These are phyloP conservation scores for Drosophila repletoides DNA, from an alignment of 1,140 invertebrate genomes.

Conservation along the genomic window DNA sequence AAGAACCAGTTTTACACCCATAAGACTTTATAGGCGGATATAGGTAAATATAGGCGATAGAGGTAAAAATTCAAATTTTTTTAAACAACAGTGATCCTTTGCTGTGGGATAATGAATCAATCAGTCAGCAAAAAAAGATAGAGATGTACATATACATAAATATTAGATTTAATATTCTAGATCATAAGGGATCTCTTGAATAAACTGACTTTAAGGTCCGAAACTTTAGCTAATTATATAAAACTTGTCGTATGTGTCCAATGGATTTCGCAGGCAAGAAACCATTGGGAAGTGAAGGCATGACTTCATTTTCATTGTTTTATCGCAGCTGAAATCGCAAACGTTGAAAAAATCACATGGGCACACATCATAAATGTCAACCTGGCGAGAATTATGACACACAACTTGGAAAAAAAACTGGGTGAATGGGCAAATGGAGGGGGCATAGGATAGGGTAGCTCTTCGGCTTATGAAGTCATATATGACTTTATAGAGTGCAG, in stretches of 20 bases:
- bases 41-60: too few species aligned
- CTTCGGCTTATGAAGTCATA: conserved; percentile 60
- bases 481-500: conserved; percentile 58
- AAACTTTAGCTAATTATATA: conserved; percentile 29
- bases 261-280: conserved; percentile 23
- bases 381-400: conserved; percentile 75
- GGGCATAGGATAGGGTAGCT: neutral
- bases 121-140: too few species aligned
- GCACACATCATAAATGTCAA: conserved; percentile 81
- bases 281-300: conserved; percentile 32
- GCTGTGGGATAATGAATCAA: too few species aligned
- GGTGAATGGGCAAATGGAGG: conserved; percentile 1
- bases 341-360: conserved; percentile 64
- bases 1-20: too few species aligned
- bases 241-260: conserved; percentile 31
- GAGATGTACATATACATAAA: too few species aligned
- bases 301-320: conserved; percentile 76
- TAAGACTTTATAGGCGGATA: too few species aligned
- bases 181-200: too few species aligned
- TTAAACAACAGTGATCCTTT: too few species aligned
- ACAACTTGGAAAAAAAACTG: conserved; percentile 31
- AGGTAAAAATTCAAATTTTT: too few species aligned
- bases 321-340: conserved; percentile 60
- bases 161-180: too few species aligned
- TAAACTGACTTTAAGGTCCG: too few species aligned